Evolutionary conservation across 2,888 invertebrate genomes (phyloP).

Genomic region (Arrhopalites spinosus): DNA sequence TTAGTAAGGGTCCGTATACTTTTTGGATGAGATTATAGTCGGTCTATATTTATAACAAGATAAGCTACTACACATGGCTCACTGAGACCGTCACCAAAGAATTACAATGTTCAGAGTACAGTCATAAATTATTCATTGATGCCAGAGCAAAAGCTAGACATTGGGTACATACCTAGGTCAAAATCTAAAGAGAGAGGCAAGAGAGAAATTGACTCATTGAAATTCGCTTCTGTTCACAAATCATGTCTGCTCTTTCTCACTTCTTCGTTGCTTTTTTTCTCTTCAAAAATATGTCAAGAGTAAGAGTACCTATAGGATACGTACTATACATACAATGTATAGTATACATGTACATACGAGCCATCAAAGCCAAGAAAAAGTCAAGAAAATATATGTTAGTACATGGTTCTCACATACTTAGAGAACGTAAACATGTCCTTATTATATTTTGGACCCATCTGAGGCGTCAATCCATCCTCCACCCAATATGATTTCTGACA

Average conservation of each 20-base stretch:
- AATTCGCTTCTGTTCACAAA: conserved; percentile 28
- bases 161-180: too few species aligned
- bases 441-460: too few species aligned
- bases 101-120: conserved; percentile 5
- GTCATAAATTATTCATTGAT: conserved; percentile 34
- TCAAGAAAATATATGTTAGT: too few species aligned
- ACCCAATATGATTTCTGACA: too few species aligned
- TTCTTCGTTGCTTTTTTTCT: too few species aligned
- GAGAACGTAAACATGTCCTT: too few species aligned
- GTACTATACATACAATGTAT: neutral
- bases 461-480: too few species aligned
- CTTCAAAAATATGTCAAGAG: too few species aligned
- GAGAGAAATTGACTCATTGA: conserved; percentile 28
- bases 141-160: neutral
- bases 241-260: neutral
- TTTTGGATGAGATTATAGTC: too few species aligned
- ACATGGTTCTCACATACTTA: too few species aligned
- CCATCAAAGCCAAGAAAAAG: too few species aligned
- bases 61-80: neutral
- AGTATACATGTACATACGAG: neutral
- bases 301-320: neutral
- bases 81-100: conserved; percentile 12
- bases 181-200: neutral
- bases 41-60: neutral
- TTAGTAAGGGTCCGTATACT: too few species aligned